phyloP scores from a whole-genome alignment of 2,888 invertebrate species.

The Eudasyphora cyanicolor region DNA sequence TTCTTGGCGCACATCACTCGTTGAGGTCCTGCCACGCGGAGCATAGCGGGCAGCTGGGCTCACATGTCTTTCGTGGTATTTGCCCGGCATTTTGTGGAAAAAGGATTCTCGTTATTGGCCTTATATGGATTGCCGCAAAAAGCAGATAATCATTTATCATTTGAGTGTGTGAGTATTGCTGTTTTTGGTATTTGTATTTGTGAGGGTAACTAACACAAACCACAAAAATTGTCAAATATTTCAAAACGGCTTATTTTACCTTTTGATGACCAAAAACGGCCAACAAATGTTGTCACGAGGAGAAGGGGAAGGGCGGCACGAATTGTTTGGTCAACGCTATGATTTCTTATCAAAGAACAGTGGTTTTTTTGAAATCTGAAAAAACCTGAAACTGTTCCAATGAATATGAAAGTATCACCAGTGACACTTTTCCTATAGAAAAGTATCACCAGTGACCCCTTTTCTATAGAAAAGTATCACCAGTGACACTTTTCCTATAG shows the following conservation, averaged over 20 bases:
- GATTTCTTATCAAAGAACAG: background rate
- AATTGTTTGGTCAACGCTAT: background rate
- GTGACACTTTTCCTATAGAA: too few species aligned
- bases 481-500: too few species aligned
- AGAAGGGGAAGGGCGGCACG: background rate
- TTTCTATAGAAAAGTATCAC: too few species aligned
- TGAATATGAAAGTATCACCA: too few species aligned
- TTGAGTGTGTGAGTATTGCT: constrained; percentile 10
- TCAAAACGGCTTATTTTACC: constrained; percentile 29
- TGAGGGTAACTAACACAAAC: constrained; percentile 35
- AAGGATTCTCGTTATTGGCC: constrained; percentile 22
- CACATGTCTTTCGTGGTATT: background rate
- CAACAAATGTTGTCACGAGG: background rate
- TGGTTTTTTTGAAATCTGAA: background rate
- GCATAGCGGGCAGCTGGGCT: constrained; percentile 17
- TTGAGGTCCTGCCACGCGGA: background rate
- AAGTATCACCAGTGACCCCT: too few species aligned
- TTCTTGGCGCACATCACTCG: background rate
- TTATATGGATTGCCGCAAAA: background rate
- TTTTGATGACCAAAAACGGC: constrained; percentile 1
- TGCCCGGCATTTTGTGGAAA: background rate
- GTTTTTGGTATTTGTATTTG: background rate
- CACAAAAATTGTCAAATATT: constrained; percentile 23
- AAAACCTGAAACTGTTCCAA: too few species aligned
- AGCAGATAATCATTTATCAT: constrained; percentile 63